A percentile compares a stretch with the other conserved stretches of the same genome.
Conservation (phyloP, 53 echinoderm and acorn worm genomes). For the Mesocentrotus franciscanus region DNA sequence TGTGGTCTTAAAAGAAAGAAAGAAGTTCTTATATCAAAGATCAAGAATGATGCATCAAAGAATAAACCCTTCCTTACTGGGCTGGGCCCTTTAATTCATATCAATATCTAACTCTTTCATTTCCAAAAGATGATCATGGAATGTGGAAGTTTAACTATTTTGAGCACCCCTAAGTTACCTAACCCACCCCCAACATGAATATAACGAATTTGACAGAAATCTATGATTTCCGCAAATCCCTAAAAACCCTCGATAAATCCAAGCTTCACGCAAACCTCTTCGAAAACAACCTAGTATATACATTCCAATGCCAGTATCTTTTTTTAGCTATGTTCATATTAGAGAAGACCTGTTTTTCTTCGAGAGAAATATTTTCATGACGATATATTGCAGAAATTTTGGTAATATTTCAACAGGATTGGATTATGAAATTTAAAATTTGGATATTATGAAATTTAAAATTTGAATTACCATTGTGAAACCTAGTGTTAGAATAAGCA, state of each 20-base stretch:
- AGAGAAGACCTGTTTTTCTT: not conserved
- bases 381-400: not conserved
- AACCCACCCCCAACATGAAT: not conserved
- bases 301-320: not conserved
- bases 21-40: no score
- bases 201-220: not conserved
- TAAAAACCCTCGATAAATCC: not conserved
- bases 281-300: not conserved
- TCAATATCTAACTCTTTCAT: no score
- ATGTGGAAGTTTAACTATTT: not conserved
- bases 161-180: not conserved
- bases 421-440: no score
- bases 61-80: no score
- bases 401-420: no score
- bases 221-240: not conserved
- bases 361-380: not conserved
- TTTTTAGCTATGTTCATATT: not conserved
- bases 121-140: no score
- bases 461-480: no score
- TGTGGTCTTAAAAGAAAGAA: no score
- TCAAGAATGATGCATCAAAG: no score
- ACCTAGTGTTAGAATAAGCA: no score
- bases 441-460: no score
- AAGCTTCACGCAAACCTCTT: not conserved
- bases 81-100: no score